Conservation (phyloP, 2,113 vertebrate species). For the Psammodynastes pulverulentus region DNA sequence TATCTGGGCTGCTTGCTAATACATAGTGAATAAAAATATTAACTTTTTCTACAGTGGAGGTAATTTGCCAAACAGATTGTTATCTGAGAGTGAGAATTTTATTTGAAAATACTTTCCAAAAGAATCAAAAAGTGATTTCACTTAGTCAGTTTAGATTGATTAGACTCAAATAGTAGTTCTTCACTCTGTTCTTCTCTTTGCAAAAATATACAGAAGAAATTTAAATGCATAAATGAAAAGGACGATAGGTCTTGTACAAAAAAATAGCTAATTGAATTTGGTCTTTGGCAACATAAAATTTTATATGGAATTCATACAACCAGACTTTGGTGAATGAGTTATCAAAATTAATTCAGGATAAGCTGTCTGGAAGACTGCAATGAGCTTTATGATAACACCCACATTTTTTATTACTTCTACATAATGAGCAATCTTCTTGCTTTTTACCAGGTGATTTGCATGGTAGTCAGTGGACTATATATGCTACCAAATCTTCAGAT, state of each 20-base stretch:
- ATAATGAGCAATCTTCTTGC: neutral
- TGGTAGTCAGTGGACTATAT: constrained; percentile 20
- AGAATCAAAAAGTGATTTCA: constrained; percentile 28
- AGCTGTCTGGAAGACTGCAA: constrained; percentile 26
- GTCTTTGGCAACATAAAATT: constrained; percentile 60
- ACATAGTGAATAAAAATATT: constrained; percentile 20
- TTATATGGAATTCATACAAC: constrained; percentile 49
- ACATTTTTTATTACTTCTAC: neutral
- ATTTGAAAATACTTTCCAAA: constrained; percentile 40
- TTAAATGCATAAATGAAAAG: constrained; percentile 64
- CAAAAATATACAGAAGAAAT: constrained; percentile 63
- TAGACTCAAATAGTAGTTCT: constrained; percentile 49
- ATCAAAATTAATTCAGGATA: constrained; percentile 52
- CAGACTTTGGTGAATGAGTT: constrained; percentile 47
- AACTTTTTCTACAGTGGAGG: neutral
- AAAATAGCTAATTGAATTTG: constrained; percentile 58
- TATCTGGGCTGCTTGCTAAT: constrained; percentile 24
- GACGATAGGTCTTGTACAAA: constrained; percentile 52
- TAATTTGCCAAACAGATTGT: constrained; percentile 21
- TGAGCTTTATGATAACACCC: constrained; percentile 22
- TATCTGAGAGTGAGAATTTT: constrained; percentile 20
- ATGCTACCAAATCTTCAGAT: constrained; percentile 30
- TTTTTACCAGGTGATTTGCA: neutral
- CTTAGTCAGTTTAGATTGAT: constrained; percentile 55
- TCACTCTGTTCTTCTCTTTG: constrained; percentile 57